Base-by-base conservation (phyloP, 1,140 invertebrate species). In the Tenebrio molitor region DNA sequence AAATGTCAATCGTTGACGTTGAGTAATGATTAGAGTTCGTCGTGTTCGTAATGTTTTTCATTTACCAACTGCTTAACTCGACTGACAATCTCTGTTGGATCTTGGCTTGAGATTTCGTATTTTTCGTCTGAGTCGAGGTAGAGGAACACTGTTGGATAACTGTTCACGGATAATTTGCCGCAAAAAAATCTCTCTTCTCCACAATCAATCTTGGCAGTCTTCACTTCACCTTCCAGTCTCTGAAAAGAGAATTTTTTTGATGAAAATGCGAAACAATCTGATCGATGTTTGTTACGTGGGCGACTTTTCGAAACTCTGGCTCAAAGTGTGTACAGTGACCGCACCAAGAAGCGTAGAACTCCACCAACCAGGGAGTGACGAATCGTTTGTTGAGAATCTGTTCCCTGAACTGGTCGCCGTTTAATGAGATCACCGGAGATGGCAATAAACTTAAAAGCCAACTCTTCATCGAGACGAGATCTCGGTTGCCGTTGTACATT, bases 121-220 rank as follows among this genome's bases (percentile, higher is more conserved):
- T 65, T 76, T 46, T 79, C 70, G 50, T 66, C 71, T 10, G 77
- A 72, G 1, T 77, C 75, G 36, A 81, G 58, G 64, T 80, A 83
- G 5, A 83, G 46, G 12, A 80, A 76, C 23, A 95, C 82, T 0
- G 91, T 89, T 8, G 93, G 93, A 83, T 93, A 95, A 14, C 87
- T 88, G 41, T 83, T 82, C 46, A 94, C 89, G 25, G 87, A 84
- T 79, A 92, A 84, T 78, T 88, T 83, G 66, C 86, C 84, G 83
- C 93, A 95, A 16, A 95, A 81, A 39, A 85, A 79, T 84, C 89
- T 91, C 74, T 94, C 90, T 79, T 92, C 91, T 81, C 91, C 90
- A 84, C 93, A 95, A 81, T 95, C 94, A 0, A 95, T 90, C 67
- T 92, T 93, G n/a, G 91, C 93, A 75, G 91, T 87, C 77, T 89